Base-by-base conservation (phyloP, 2,888 invertebrate genomes). In the Prostheceraeus crozeri region DNA sequence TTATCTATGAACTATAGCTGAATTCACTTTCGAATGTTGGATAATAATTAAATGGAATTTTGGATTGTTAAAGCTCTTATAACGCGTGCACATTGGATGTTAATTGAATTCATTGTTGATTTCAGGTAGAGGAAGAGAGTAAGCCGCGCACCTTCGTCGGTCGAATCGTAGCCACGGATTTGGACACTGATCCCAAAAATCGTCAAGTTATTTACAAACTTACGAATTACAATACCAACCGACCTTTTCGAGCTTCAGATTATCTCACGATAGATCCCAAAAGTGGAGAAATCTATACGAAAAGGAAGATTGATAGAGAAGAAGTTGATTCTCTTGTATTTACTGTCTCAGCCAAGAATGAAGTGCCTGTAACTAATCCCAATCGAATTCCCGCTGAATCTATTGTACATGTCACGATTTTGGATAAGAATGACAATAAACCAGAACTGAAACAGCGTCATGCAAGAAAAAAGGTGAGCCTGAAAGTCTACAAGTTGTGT, bases 361-460 rank as follows among this genome's bases (percentile, higher is more conserved):
- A n/a, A n/a, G n/a, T n/a, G n/a, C n/a, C n/a, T n/a, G n/a, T n/a
- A n/a, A n/a, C 4, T 4, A 55, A 55, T 55, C 55, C 33, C 8
- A 54, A 54, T 54, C 27, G 14, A 14, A 14, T 54, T 3, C 35
- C 54, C 6, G 30, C 30, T 14, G 54, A 54, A 6, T 16, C 36
- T n/a, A 14, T 35, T 3, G 57, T 56, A 3, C 10, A 53, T 4
- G 57, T 56, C 10, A 52, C n/a, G 4, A 48, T 56, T 11, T 16
- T 56, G 52, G 57, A 56, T 48, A 6, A 23, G 23, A 56, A 56
- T 21, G 57, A 56, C 16, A 56, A 56, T 21, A 25, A 14, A 19
- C 57, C 57, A 19, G 10, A 21, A 10, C 14, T 57, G 51, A 10
- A 21, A 10, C 21, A 23, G 23, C 56, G 53, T 6, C 10, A 33